These are phyloP conservation scores for Athrips mouffetella DNA, from an alignment of 2,888 invertebrate species.

Conservation along the genomic window DNA sequence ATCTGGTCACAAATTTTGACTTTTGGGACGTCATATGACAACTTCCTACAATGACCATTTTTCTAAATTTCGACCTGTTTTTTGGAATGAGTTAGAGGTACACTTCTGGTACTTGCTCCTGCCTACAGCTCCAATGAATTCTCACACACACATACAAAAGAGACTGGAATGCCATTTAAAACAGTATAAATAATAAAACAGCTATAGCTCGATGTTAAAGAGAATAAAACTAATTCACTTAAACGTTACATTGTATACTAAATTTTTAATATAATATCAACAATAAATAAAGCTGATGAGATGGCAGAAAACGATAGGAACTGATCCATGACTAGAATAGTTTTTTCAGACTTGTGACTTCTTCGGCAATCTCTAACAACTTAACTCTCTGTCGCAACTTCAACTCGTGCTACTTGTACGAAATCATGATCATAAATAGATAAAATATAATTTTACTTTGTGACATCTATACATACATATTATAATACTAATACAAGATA, in stretches of 20 bases:
- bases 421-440: slow-evolving; percentile 22
- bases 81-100: too few relatives aligned
- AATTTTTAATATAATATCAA: background rate
- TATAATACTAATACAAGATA: slow-evolving; percentile 16
- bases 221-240: slow-evolving; percentile 6
- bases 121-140: slow-evolving; percentile 7
- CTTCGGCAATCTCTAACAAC: slow-evolving; percentile 40
- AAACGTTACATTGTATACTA: background rate
- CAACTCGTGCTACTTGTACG: slow-evolving; percentile 43
- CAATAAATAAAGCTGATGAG: background rate
- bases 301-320: slow-evolving; percentile 35
- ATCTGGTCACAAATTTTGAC: too few relatives aligned
- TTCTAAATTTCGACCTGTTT: too few relatives aligned
- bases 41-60: too few relatives aligned
- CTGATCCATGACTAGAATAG: slow-evolving; percentile 39
- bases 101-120: too few relatives aligned
- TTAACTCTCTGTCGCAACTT: slow-evolving; percentile 53
- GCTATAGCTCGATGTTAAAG: slow-evolving; percentile 3
- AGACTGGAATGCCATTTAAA: background rate
- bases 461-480: slow-evolving; percentile 22
- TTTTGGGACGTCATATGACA: too few relatives aligned
- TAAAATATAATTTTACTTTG: slow-evolving; percentile 28
- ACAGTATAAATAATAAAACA: background rate
- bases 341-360: slow-evolving; percentile 59
- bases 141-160: background rate